Percentiles rank a stretch among this genome's conserved stretches.
Evolutionary conservation across 2,888 invertebrate species (phyloP).

Genomic region (Xestia c-nigrum): DNA sequence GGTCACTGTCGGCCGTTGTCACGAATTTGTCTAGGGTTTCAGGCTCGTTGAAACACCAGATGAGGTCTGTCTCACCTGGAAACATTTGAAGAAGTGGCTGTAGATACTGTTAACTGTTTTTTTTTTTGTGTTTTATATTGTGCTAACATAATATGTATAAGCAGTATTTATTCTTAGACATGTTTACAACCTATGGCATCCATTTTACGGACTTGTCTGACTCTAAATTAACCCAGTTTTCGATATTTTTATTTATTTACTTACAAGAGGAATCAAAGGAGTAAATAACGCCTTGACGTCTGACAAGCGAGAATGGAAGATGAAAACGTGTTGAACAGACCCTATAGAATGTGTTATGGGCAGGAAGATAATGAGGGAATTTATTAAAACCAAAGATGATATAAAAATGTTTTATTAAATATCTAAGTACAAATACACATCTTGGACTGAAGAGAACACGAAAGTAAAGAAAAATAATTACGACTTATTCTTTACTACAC

Average conservation of each 20-base stretch:
- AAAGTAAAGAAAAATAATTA: conserved; percentile 36
- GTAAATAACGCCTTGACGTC: no score
- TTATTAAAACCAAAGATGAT: conserved; percentile 34
- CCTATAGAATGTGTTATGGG: no score
- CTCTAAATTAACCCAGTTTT: no score
- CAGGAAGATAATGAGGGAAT: not conserved
- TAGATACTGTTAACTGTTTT: not conserved
- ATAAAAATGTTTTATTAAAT: conserved; percentile 62
- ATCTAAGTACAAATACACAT: conserved; percentile 62
- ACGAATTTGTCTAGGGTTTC: conserved; percentile 93
- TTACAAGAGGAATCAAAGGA: no score
- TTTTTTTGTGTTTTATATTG: not conserved
- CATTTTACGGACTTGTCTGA: no score
- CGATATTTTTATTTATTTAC: no score
- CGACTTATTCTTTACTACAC: conserved; percentile 44
- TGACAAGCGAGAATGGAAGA: no score
- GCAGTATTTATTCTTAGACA: no score
- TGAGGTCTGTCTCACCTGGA: conserved; percentile 93
- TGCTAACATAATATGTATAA: no score
- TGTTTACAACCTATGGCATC: no score
- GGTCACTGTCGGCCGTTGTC: conserved; percentile 94
- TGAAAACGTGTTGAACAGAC: no score
- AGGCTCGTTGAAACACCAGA: conserved; percentile 93
- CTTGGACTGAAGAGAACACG: conserved; percentile 40
- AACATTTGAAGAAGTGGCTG: conserved; percentile 36